These are phyloP conservation scores for Chlamydotis undulata DNA, from an alignment of 2,113 vertebrate species.

Conservation along the genomic window DNA sequence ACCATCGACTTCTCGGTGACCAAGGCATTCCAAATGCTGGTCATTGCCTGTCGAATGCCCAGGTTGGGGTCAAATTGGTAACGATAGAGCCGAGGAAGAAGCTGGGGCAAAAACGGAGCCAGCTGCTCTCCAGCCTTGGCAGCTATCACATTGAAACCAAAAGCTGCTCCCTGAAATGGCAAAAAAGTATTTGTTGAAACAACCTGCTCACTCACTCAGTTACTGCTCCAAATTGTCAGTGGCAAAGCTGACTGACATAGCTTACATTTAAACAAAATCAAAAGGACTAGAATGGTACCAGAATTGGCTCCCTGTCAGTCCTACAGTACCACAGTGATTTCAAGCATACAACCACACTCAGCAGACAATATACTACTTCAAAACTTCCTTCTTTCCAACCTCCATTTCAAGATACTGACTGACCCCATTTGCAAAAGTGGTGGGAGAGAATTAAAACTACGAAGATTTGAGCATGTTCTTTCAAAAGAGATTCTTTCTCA, in stretches of 20 bases:
- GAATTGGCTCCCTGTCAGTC: background rate
- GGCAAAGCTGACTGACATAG: background rate
- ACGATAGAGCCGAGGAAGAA: constrained; percentile 94
- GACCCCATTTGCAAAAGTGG: background rate
- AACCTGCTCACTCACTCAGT: background rate
- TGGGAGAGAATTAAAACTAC: background rate
- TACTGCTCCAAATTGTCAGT: background rate
- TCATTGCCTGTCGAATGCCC: constrained; percentile 95
- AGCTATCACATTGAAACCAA: constrained; percentile 97
- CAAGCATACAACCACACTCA: background rate
- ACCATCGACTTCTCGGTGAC: constrained; percentile 92
- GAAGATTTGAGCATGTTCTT: background rate
- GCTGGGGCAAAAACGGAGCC: constrained; percentile 89
- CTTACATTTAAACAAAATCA: background rate
- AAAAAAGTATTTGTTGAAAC: background rate
- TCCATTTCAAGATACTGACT: background rate
- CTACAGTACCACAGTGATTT: background rate
- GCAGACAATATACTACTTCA: background rate
- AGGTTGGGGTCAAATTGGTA: constrained; percentile 98
- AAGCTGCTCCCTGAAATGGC: constrained; percentile 89
- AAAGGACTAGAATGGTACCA: background rate
- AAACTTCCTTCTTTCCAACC: background rate
- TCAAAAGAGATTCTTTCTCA: background rate
- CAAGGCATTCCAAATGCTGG: constrained; percentile 96
- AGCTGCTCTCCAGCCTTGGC: constrained; percentile 94